A percentile compares a stretch with the other conserved stretches of the same genome.
Conservation (phyloP, 2,113 vertebrate species). For the Sclerurus mexicanus region DNA sequence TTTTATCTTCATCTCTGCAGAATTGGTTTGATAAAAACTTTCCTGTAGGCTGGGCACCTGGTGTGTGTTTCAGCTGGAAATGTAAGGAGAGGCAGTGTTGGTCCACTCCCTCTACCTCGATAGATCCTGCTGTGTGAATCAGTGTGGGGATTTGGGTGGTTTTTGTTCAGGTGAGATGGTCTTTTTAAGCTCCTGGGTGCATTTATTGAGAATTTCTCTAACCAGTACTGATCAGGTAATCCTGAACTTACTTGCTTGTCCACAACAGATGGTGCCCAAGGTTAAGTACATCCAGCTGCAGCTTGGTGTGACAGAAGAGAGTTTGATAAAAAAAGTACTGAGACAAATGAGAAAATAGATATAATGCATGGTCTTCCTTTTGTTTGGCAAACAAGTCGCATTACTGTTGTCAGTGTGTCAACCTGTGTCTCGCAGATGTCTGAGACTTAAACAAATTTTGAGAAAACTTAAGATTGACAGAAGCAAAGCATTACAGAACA, state of each 20-base stretch:
- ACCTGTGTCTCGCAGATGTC: not conserved
- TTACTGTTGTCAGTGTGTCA: not conserved
- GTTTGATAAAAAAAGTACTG: not conserved
- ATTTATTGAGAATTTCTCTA: not conserved
- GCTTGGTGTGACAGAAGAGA: not conserved
- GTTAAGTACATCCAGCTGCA: not conserved
- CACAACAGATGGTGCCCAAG: not conserved
- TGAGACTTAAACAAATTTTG: not conserved
- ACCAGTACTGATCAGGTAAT: not conserved
- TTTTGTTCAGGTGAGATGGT: not conserved
- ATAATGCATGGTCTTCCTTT: not conserved
- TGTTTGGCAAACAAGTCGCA: not conserved
- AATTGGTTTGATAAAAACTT: conserved; percentile 32
- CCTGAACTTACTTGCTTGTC: not conserved
- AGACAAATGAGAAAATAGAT: not conserved
- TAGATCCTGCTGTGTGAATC: fast-evolving
- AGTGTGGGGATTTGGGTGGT: not conserved
- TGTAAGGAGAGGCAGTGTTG: not conserved
- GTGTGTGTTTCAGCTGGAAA: not conserved
- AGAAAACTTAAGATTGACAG: not conserved
- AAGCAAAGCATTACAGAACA: not conserved
- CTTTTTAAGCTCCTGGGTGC: not conserved
- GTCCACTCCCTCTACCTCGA: not conserved
- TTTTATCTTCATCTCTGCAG: conserved; percentile 8
- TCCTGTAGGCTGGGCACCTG: not conserved